Evolutionary conservation across 2,113 vertebrate genomes (phyloP), one percentile per base, ranked within the genome.

Genomic region (Passer montanus): DNA sequence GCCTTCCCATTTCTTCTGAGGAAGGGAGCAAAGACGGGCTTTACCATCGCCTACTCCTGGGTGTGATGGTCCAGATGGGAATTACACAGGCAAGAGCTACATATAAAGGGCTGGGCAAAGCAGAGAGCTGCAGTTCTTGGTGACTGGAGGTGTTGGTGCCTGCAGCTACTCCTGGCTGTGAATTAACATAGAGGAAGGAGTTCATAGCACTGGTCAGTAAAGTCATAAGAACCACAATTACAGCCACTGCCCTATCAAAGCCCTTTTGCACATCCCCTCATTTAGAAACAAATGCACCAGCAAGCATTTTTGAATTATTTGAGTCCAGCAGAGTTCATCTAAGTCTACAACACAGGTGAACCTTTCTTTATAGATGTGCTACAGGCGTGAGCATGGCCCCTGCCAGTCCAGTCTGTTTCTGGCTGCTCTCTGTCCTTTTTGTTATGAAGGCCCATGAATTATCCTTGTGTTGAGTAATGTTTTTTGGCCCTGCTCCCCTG

Each of bases 41-140:
- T 87, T 55, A 44, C 47, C n/a, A 35, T 17, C 15, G 0, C 30
- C 18, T 3, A 0, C 23, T 92, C 14, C 24, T 5, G 1, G 30
- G 8, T 15, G 10, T 8, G 8, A 3, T 28, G 30, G 46, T n/a
- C 17, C 13, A 20, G 31, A 20, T 56, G 16, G 24, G 73, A 80
- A n/a, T 4, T 44, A 14, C 11, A n/a, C 9, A 4, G 47, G 15
- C n/a, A n/a, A 67, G 63, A 90, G 13, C 39, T 73, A 24, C 27
- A 30, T n/a, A 8, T 26, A 43, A 81, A 77, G 35, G 18, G 12
- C n/a, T 39, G 67, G 72, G 11, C 30, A 66, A 47, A 46, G 30
- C 14, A 0, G 1, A 43, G 33, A 77, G 26, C 30, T 49, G n/a
- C 16, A 49, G 17, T 39, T 75, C 70, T 64, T 62, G 39, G 50